Evolutionary conservation across 1,140 invertebrate genomes (phyloP), one percentile per base, ranked within the genome.

Genomic region (Panonychus citri): DNA sequence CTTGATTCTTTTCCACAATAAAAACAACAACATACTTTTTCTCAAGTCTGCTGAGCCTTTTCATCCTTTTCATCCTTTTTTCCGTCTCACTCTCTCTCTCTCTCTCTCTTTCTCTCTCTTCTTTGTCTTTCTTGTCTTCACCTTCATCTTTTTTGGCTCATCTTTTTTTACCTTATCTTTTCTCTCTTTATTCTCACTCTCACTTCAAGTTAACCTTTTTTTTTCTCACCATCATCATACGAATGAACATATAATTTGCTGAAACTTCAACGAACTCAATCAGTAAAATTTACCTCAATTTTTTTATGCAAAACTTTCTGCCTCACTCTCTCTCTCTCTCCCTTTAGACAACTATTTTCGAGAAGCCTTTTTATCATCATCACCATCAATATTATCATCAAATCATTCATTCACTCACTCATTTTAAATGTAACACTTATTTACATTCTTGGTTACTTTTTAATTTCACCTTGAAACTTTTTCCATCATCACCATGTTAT

Each of bases 81-180:
- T 50, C 74, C 73, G 76, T 37, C 59, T 62, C 27, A 59, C 50
- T 52, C 19, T 50, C 48, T 50, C 48, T 50, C 2, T 50, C 7
- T 40, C 39, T 40, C 39, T 2, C 39, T 40, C 7, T 7, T 7
- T 40, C 7, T 40, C 39, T 39, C 7, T 10, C 19, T 12, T 7
- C 7, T 19, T 19, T 8, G 8, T 51, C 25, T 13, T n/a, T n/a
- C 49, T 51, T 51, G 12, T 13, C 25, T 27, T 51, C 28, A 30
- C n/a, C 25, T 48, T 19, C 43, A 48, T 21, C 25, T 48, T 48
- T 48, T 48, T n/a, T n/a, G n/a, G n/a, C 46, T 10, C 46, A 21
- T 49, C 25, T 49, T 28, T 24, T 50, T 10, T 50, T 8, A n/a
- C 21, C 8, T 50, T 24, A n/a, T 8, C 8, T 5, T 50, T 21